Conservation (phyloP, 2,888 invertebrate genomes). For the Agapostemon virescens region DNA sequence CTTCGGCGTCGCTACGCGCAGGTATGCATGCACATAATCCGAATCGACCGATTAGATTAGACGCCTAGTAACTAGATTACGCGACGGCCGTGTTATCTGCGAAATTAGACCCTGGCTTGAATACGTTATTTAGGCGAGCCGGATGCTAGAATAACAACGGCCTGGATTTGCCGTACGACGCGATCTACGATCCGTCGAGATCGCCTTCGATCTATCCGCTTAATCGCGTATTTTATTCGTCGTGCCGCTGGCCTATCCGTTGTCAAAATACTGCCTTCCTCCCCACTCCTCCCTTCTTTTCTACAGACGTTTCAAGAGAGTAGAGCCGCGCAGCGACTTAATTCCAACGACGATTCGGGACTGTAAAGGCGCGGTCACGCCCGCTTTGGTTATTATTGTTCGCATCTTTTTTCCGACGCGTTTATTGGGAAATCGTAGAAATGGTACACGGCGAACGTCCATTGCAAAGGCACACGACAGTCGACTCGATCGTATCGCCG, state of each 20-base stretch:
- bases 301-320: not conserved
- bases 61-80: constrained; percentile 80
- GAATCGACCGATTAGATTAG: constrained; percentile 79
- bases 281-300: too few relatives aligned
- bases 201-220: not conserved
- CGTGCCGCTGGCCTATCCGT: not conserved
- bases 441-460: not conserved
- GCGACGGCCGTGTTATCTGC: constrained; percentile 74
- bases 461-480: not conserved
- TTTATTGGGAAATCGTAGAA: not conserved
- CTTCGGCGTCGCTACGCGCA: constrained; percentile 45
- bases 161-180: constrained; percentile 42
- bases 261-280: not conserved
- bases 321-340: not conserved
- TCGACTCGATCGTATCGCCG: not conserved
- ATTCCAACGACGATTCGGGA: too few relatives aligned
- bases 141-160: constrained; percentile 57
- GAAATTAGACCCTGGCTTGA: constrained; percentile 77
- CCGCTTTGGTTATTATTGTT: not conserved
- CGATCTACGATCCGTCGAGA: constrained; percentile 37
- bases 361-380: not conserved
- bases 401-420: not conserved
- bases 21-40: constrained; percentile 71
- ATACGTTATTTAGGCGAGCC: constrained; percentile 71
- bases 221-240: not conserved